Conservation (phyloP, 2,797 vertebrate species). For the Psittacula derbiana region DNA sequence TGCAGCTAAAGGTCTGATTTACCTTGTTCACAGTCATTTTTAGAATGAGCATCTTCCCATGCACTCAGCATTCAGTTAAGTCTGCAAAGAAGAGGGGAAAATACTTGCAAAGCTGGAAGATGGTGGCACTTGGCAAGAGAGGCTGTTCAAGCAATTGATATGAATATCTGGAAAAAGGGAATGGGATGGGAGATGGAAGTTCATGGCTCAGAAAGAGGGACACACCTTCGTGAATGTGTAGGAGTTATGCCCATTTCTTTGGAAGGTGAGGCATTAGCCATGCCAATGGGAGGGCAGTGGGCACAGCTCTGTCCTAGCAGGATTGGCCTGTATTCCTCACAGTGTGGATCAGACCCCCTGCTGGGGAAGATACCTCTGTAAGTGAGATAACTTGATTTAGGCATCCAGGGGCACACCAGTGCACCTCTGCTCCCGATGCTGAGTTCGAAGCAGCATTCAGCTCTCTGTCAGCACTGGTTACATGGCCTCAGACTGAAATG, state of each 20-base stretch:
- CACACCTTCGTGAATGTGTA: accelerated
- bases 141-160: background rate
- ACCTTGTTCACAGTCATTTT: background rate
- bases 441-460: background rate
- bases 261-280: background rate
- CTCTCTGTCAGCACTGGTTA: background rate
- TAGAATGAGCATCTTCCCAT: background rate
- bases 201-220: background rate
- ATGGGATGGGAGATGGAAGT: background rate
- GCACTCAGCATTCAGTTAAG: background rate
- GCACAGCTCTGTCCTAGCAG: background rate
- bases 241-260: background rate
- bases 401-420: background rate
- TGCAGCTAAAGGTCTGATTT: background rate
- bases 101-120: background rate
- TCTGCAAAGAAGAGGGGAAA: background rate
- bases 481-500: background rate
- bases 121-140: background rate
- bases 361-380: background rate
- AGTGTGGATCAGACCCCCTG: background rate
- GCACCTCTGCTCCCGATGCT: background rate
- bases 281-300: background rate
- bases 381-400: background rate
- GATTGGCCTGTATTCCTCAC: background rate
- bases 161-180: background rate